Evolutionary conservation across 2,797 vertebrate species (phyloP), one percentile per base, ranked within the genome.

Genomic region (Pseudochromis fuscus): DNA sequence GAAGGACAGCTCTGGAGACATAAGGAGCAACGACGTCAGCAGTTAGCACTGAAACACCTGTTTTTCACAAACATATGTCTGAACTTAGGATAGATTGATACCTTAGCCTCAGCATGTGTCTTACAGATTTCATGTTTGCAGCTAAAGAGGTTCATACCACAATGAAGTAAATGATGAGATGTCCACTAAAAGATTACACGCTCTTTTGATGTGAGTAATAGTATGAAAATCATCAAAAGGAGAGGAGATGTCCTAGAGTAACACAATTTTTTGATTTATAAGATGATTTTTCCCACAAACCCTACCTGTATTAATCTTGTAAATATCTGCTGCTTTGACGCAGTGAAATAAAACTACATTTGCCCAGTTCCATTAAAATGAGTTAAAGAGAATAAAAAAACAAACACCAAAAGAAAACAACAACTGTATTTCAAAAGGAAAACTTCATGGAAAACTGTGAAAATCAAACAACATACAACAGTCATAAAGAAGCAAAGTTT

Each of bases 401-500:
- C 16, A 58, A 10, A 38, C 75, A 71, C 16, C 16, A 6, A 16
- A 16, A 30, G 4, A 40, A 75, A 65, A 25, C 4, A 48, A 57
- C 48, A 40, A 74, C 37, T 45, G 33, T 67, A 18, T 69, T 75
- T 69, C 46, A 72, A 71, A 79, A n/a, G n/a, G n/a, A n/a, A n/a
- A n/a, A n/a, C n/a, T n/a, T n/a, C n/a, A n/a, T n/a, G n/a, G n/a
- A n/a, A n/a, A n/a, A n/a, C n/a, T n/a, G n/a, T n/a, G n/a, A n/a
- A n/a, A n/a, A n/a, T n/a, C n/a, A n/a, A n/a, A n/a, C n/a, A n/a
- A n/a, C n/a, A n/a, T n/a, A 51, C 67, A 83, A 21, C 7, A 38
- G 46, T 53, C 23, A 53, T 78, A 86, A 57, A 79, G 55, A 52
- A n/a, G 48, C 38, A 70, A 46, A 59, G 51, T 81, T 83, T 82